Evolutionary conservation across 2,888 invertebrate species (phyloP), one percentile per base, ranked within the genome.

Genomic region (Scelioninae gen. 2): DNA sequence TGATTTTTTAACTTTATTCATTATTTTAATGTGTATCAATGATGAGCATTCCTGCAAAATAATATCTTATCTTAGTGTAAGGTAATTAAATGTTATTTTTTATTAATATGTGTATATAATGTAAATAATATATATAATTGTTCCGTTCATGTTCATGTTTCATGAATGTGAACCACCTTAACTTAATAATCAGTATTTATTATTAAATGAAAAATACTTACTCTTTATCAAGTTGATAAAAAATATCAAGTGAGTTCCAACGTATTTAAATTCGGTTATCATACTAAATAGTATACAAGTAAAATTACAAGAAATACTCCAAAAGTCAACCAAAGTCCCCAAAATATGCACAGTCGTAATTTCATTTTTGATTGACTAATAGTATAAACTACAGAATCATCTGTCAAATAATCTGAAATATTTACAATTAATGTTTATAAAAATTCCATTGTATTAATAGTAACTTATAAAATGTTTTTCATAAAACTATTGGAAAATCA

Each of bases 181-280:
- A 13, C 4, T 5, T 3, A 37, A 37, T 13, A 37, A 37, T 37
- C 37, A 15, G 13, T 10, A 37, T 37, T 2, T 13, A 37, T 37
- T 37, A 0, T 37, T 13, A 3, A 39, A 39, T 16, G 39, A n/a
- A 5, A 2, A 18, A 45, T 87, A 46, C 45, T 46, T 35, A 60
- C 58, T 22, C n/a, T 35, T 46, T 60, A 46, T 60, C 58, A 22
- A 4, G 2, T 15, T 13, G 33, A 46, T 46, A 35, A 60, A 33
- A n/a, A n/a, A n/a, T n/a, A n/a, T n/a, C n/a, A 46, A 45, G 35
- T 37, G 37, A 35, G 2, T 58, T 18, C 10, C 39, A 9, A 39
- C 15, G 13, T 5, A 4, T 19, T 37, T 18, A 53, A 33, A 11
- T 35, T 10, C 19, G 28, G 18, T 9, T 35, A 33, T 58, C 15